Percentiles rank a stretch among this genome's conserved stretches.
Conservation (phyloP, 2,113 vertebrate species). For the Nesoenas mayeri region DNA sequence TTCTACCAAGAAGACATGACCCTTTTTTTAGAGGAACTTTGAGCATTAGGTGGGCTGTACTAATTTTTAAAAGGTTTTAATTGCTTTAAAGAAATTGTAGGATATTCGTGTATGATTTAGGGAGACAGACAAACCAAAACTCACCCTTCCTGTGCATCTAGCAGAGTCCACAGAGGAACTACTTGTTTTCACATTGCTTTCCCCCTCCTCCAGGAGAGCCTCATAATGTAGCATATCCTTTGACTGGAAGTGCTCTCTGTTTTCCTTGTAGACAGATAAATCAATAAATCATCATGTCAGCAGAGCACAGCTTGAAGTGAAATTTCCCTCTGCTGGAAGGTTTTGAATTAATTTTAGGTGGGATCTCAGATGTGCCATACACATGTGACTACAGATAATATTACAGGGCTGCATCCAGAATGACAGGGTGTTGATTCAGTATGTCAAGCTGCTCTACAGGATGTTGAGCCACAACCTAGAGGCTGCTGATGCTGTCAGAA, state of each 20-base stretch:
- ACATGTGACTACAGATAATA: background rate
- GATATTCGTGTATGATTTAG: background rate
- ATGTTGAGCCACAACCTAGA: background rate
- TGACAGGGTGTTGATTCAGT: background rate
- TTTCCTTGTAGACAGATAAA: background rate
- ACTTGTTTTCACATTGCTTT: background rate
- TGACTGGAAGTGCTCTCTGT: background rate
- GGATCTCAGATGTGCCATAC: background rate
- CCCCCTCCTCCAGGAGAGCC: background rate
- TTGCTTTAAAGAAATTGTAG: background rate
- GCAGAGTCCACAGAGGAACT: background rate
- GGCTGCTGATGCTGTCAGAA: background rate
- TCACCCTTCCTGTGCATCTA: background rate
- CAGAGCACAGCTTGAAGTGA: background rate
- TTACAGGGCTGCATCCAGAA: background rate
- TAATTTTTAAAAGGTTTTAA: background rate
- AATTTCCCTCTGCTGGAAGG: background rate
- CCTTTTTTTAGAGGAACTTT: background rate
- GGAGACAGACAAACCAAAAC: background rate
- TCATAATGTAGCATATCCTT: background rate
- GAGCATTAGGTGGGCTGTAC: background rate
- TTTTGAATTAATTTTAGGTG: background rate
- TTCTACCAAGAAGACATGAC: background rate
- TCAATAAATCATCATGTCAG: constrained; percentile 30
- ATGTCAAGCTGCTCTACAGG: background rate